These are phyloP conservation scores for Eledone cirrhosa DNA, from an alignment of 2,888 invertebrate genomes.

Conservation along the genomic window DNA sequence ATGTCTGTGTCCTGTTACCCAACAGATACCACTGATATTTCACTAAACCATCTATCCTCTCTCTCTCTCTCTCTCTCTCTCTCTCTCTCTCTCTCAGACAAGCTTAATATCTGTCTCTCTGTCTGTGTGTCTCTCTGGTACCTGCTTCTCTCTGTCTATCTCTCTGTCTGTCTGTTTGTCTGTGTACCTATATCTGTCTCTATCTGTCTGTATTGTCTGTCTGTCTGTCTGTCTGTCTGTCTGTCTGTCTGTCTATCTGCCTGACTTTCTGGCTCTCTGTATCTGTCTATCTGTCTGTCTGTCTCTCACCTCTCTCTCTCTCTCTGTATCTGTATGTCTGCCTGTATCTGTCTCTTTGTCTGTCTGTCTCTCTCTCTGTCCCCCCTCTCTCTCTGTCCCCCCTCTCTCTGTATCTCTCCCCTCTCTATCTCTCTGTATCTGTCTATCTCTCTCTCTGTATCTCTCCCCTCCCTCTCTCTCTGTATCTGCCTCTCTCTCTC, in stretches of 20 bases:
- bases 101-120: no score
- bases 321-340: neutral
- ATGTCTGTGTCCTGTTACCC: no score
- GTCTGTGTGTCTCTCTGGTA: no score
- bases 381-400: neutral
- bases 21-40: no score
- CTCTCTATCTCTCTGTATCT: no score
- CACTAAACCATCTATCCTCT: no score
- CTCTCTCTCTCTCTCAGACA: neutral
- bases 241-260: neutral
- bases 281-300: neutral
- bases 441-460: neutral
- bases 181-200: neutral
- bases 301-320: neutral
- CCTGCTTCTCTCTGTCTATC: neutral
- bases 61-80: no score
- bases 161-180: neutral
- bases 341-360: neutral
- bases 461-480: neutral
- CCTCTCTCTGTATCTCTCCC: neutral
- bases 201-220: neutral
- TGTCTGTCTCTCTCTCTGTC: neutral
- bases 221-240: neutral
- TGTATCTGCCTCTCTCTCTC: neutral
- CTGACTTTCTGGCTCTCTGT: neutral